phyloP scores from a whole-genome alignment of 2,797 vertebrate species.

The Catharus ustulatus region DNA sequence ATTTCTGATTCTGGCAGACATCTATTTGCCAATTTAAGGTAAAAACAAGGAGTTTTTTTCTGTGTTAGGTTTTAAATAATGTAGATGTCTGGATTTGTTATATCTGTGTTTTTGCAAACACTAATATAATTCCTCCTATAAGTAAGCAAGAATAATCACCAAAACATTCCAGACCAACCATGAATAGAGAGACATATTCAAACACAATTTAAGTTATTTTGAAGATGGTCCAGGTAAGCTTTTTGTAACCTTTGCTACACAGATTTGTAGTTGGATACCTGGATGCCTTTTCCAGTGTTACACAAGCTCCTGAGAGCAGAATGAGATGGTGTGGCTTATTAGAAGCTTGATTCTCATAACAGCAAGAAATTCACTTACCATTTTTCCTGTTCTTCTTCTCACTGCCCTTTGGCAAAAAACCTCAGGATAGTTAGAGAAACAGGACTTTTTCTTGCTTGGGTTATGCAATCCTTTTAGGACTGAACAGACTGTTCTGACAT shows the following conservation, averaged over 20 bases:
- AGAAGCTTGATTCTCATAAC: not conserved
- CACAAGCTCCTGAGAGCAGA: not conserved
- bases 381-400: not conserved
- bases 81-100: not conserved
- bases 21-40: not conserved
- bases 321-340: not conserved
- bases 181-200: not conserved
- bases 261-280: not conserved
- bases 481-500: not conserved
- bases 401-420: not conserved
- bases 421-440: not conserved
- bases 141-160: not conserved
- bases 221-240: not conserved
- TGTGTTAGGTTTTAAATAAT: not conserved
- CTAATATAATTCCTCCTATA: not conserved
- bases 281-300: not conserved
- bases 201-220: not conserved
- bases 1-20: not conserved
- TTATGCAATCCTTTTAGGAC: not conserved
- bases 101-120: not conserved
- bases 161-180: not conserved
- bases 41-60: not conserved
- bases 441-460: not conserved
- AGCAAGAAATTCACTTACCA: not conserved
- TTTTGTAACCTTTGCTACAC: not conserved